phyloP scores from a whole-genome alignment of 1,140 invertebrate genomes.

The Heliconius hermathena region DNA sequence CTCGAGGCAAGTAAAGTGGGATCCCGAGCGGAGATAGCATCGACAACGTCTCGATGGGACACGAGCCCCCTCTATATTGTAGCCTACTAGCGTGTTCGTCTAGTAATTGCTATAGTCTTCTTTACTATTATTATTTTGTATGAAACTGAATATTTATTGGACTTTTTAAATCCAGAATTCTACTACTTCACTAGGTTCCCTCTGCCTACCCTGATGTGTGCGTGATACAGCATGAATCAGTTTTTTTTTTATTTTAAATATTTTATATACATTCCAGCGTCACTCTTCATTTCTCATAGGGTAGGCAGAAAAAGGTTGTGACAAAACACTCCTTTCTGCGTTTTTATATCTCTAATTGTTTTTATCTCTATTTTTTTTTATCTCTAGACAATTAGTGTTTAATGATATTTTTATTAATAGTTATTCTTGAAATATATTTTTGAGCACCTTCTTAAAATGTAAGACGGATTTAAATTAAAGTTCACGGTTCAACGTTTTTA shows the following conservation, averaged over 20 bases:
- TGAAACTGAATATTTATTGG: background rate
- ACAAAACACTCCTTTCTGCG: too few relatives aligned
- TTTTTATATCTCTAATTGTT: background rate
- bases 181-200: too few relatives aligned
- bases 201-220: too few relatives aligned
- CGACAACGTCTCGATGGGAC: conserved; percentile 48
- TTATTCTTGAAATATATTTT: too few relatives aligned
- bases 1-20: conserved; percentile 22
- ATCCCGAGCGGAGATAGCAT: conserved; percentile 30
- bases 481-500: background rate
- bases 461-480: background rate
- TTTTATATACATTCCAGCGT: too few relatives aligned
- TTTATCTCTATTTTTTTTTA: background rate
- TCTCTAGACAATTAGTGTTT: too few relatives aligned
- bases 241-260: too few relatives aligned
- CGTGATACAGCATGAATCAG: too few relatives aligned
- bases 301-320: too few relatives aligned
- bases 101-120: conserved; percentile 45
- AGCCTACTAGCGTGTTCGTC: conserved; percentile 42
- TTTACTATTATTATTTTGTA: conserved; percentile 14
- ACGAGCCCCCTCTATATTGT: conserved; percentile 53
- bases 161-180: too few relatives aligned
- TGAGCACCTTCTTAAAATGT: background rate
- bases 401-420: too few relatives aligned
- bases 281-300: too few relatives aligned